phyloP scores from a whole-genome alignment of 2,888 invertebrate genomes.

The Drosophila kambysellisi region DNA sequence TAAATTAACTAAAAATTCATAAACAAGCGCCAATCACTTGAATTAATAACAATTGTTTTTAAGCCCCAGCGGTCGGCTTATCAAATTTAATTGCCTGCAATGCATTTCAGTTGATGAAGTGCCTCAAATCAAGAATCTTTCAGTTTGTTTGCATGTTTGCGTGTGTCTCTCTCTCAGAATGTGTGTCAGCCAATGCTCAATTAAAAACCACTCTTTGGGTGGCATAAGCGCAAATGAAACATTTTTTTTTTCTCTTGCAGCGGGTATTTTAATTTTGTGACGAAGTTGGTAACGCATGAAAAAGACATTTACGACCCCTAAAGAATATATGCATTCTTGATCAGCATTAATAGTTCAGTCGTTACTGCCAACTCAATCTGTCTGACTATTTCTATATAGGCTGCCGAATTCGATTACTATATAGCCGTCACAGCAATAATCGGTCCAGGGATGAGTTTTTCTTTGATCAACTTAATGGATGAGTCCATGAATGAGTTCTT shows the following conservation, averaged over 20 bases:
- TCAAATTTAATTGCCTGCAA: constrained; percentile 55
- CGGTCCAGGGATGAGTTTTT: neutral
- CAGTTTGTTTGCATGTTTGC: constrained; percentile 3
- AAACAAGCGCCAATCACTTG: constrained; percentile 36
- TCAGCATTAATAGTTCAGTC: neutral
- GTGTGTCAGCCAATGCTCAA: constrained; percentile 33
- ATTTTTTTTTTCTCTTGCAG: neutral
- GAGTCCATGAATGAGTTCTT: neutral
- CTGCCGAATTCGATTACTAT: neutral
- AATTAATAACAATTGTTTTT: constrained; percentile 53
- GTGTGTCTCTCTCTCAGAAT: constrained; percentile 12
- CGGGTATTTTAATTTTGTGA: neutral
- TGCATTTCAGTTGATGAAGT: constrained; percentile 38
- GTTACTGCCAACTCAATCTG: neutral
- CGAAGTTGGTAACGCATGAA: neutral
- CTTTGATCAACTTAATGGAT: neutral
- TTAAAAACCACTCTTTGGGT: constrained; percentile 51
- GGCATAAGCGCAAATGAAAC: constrained; percentile 30
- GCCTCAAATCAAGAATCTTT: constrained; percentile 6
- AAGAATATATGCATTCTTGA: neutral
- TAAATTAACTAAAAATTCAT: constrained; percentile 45
- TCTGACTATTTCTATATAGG: fast-evolving
- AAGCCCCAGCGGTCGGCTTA: constrained; percentile 25
- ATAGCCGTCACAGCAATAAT: neutral
- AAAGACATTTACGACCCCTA: neutral